Evolutionary conservation across 2,113 vertebrate genomes (phyloP).

Genomic region (Manacus vitellinus): DNA sequence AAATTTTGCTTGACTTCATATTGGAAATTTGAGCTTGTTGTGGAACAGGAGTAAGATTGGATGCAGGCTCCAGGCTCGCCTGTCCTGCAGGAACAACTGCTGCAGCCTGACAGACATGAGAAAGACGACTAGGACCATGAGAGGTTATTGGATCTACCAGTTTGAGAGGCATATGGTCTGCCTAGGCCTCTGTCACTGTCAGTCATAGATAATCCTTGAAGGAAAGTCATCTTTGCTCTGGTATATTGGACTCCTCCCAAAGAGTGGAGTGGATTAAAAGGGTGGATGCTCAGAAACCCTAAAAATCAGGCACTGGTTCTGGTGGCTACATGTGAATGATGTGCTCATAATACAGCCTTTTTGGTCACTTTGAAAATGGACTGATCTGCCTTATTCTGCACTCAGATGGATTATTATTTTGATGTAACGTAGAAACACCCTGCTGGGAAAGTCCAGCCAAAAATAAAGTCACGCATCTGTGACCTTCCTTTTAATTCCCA

Average conservation of each 20-base stretch:
- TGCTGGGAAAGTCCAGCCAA: constrained; percentile 24
- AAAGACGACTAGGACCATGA: neutral
- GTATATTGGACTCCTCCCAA: neutral
- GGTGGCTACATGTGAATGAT: neutral
- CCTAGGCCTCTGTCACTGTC: neutral
- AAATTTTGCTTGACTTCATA: neutral
- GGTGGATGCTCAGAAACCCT: neutral
- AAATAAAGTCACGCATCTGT: neutral
- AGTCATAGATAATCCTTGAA: neutral
- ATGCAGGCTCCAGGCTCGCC: fast-evolving
- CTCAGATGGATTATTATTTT: constrained; percentile 4
- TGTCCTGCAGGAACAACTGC: neutral
- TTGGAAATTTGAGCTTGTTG: neutral
- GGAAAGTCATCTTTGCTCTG: neutral
- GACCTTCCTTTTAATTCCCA: constrained; percentile 12
- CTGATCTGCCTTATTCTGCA: neutral
- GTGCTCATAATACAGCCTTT: neutral
- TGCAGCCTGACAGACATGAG: neutral
- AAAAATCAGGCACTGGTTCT: neutral
- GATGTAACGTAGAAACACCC: constrained; percentile 37
- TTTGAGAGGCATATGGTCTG: fast-evolving
- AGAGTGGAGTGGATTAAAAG: neutral
- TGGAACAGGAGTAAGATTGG: neutral
- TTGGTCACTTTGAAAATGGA: neutral
- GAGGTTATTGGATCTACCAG: fast-evolving